Percentiles rank a stretch among this genome's conserved stretches.
Evolutionary conservation across 2,888 invertebrate genomes (phyloP).

Genomic region (Terebella lapidaria): DNA sequence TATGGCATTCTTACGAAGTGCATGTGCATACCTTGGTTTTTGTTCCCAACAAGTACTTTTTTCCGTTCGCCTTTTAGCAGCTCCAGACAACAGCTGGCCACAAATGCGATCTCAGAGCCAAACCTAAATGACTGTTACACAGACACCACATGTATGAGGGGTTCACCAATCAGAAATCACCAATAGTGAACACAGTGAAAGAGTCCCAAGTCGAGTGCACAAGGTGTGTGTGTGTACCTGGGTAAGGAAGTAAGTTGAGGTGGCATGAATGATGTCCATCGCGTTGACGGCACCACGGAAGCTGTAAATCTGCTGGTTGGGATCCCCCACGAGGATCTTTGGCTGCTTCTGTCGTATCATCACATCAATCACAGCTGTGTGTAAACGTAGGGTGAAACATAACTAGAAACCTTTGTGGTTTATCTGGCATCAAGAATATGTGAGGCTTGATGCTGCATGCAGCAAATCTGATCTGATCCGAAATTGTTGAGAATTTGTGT

Average conservation of each 20-base stretch:
- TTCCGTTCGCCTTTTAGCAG: constrained; percentile 33
- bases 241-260: constrained; percentile 52
- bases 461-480: no score
- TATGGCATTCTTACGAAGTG: no score
- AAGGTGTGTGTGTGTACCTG: constrained; percentile 43
- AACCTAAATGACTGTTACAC: constrained; percentile 50
- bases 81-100: constrained; percentile 45
- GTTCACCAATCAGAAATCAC: background rate
- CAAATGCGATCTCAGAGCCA: constrained; percentile 53
- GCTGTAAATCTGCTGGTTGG: constrained; percentile 54
- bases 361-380: constrained; percentile 47
- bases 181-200: background rate
- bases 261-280: constrained; percentile 38
- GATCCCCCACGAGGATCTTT: constrained; percentile 54
- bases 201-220: background rate
- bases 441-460: no score
- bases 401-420: no score
- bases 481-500: no score
- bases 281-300: constrained; percentile 54
- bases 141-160: no score
- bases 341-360: constrained; percentile 42
- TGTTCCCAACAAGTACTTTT: constrained; percentile 48
- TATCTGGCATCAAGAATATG: no score
- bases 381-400: no score
- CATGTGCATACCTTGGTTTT: constrained; percentile 13